Conservation (phyloP, 2,797 vertebrate genomes). For the Crax fasciolata region DNA sequence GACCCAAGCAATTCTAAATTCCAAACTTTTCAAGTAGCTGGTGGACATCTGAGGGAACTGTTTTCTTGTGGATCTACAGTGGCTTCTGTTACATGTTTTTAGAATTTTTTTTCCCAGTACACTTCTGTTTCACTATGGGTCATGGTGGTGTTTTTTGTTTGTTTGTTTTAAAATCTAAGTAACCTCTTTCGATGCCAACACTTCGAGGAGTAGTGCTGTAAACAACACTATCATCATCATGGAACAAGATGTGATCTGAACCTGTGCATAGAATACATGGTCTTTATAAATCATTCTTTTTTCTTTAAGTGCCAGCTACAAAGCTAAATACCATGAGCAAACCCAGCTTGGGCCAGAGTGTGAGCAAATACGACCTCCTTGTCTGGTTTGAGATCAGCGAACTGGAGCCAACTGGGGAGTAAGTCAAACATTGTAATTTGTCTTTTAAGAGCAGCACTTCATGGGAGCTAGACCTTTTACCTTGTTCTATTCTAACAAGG, state of each 20-base stretch:
- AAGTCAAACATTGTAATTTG: constrained; percentile 78
- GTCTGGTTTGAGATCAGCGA: constrained; percentile 99
- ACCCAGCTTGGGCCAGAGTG: constrained; percentile 94
- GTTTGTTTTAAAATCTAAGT: not conserved
- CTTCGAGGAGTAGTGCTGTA: not conserved
- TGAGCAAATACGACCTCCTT: constrained; percentile 98
- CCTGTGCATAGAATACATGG: accelerated
- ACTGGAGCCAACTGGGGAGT: constrained; percentile 99
- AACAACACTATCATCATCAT: not conserved
- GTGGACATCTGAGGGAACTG: not conserved
- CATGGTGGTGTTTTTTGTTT: not conserved
- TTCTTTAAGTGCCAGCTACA: constrained; percentile 92
- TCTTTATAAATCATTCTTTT: not conserved
- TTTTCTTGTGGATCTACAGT: not conserved
- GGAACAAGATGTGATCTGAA: not conserved
- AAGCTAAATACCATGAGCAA: constrained; percentile 96
- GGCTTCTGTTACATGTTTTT: not conserved
- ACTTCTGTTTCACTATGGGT: not conserved
- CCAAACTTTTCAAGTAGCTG: not conserved
- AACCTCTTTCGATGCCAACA: not conserved
- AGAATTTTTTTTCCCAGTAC: not conserved
- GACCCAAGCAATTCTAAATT: not conserved
- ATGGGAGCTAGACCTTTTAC: not conserved
- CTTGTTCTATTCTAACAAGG: not conserved
- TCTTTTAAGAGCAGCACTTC: not conserved